Conservation (phyloP, 2,797 vertebrate genomes). For the Sebastes goodei region DNA sequence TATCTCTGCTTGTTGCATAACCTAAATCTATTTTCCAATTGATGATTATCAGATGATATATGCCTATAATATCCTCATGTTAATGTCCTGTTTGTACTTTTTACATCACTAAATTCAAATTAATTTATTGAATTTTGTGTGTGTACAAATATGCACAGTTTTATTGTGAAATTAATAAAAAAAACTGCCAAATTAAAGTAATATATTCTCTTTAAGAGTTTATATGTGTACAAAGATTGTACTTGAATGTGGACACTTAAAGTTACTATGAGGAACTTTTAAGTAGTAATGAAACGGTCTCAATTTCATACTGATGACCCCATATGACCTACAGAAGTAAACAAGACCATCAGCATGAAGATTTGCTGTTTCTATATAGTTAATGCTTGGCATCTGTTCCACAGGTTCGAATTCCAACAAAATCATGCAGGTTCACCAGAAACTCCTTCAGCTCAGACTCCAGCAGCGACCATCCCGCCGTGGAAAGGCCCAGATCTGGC, state of each 20-base stretch:
- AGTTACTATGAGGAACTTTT: neutral
- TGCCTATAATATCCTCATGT: neutral
- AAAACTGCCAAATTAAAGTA: neutral
- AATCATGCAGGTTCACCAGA: neutral
- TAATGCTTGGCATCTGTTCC: neutral
- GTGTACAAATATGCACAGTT: neutral
- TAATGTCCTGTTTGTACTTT: neutral
- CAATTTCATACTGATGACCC: neutral
- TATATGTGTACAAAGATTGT: too few species aligned
- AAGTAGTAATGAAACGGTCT: neutral
- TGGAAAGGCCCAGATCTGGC: neutral
- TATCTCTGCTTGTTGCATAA: neutral
- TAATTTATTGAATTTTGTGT: neutral
- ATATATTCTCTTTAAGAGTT: neutral
- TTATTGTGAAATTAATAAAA: neutral
- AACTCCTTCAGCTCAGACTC: neutral
- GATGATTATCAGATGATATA: neutral
- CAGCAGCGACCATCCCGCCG: neutral
- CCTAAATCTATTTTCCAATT: neutral
- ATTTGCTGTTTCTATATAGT: neutral
- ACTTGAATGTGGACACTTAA: neutral
- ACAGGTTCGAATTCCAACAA: neutral
- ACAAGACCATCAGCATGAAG: neutral
- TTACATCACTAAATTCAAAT: neutral
- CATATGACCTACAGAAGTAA: neutral